phyloP scores from a whole-genome alignment of 1,140 invertebrate species.

The Palaemon carinicauda region DNA sequence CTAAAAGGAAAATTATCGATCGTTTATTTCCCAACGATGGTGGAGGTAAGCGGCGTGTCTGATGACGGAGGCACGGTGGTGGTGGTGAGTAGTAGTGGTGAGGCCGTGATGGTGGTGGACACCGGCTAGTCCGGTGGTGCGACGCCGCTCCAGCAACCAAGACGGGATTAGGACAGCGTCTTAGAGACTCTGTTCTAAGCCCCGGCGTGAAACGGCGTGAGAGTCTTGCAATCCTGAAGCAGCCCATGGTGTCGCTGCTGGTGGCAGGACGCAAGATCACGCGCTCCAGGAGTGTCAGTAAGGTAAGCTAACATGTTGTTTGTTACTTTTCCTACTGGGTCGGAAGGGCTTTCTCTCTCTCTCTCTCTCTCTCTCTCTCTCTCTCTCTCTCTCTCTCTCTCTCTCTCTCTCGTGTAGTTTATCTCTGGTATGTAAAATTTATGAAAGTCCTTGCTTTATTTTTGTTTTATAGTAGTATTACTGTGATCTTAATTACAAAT shows the following conservation, averaged over 20 bases:
- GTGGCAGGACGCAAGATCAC: constrained; percentile 41
- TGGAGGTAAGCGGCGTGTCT: neutral
- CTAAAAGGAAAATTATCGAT: too few species aligned
- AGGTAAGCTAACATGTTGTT: constrained; percentile 4
- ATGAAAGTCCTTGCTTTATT: too few species aligned
- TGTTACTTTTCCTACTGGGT: neutral
- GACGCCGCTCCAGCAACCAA: constrained; percentile 7
- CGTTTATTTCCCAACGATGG: neutral
- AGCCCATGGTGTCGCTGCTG: constrained; percentile 38
- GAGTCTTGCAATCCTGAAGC: constrained; percentile 40
- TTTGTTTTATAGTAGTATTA: too few species aligned
- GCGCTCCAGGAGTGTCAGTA: constrained; percentile 47
- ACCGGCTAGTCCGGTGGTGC: constrained; percentile 17
- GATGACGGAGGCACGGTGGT: constrained; percentile 31
- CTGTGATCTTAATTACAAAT: too few species aligned
- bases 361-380: neutral
- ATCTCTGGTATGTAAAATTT: neutral
- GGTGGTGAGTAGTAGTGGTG: constrained; percentile 33
- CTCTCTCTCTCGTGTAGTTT: neutral
- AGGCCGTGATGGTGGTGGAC: constrained; percentile 42
- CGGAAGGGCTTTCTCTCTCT: neutral
- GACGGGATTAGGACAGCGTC: constrained; percentile 35
- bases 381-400: neutral
- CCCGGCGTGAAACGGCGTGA: constrained; percentile 15
- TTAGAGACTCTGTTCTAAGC: constrained; percentile 26